These are phyloP conservation scores for Myathropa florea DNA, from an alignment of 2,888 invertebrate species.

Conservation along the genomic window DNA sequence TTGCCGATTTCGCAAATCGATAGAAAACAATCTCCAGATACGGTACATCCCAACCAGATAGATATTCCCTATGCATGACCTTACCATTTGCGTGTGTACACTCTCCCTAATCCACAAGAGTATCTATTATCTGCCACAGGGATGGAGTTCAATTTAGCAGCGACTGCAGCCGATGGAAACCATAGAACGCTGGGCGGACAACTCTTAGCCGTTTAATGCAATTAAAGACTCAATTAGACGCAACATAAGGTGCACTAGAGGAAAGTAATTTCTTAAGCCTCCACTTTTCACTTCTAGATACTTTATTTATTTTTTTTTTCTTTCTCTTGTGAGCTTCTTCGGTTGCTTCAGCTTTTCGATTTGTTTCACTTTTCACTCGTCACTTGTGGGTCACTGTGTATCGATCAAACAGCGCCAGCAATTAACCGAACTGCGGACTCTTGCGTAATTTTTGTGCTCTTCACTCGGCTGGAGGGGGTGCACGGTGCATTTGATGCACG, in stretches of 20 bases:
- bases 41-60: neutral
- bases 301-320: neutral
- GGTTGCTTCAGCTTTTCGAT: slow-evolving; percentile 13
- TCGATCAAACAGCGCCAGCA: slow-evolving; percentile 53
- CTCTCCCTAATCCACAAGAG: neutral
- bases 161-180: slow-evolving; percentile 10
- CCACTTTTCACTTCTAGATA: slow-evolving; percentile 24
- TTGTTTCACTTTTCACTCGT: slow-evolving; percentile 25
- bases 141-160: neutral
- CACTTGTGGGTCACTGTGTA: slow-evolving; percentile 14
- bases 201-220: slow-evolving; percentile 22
- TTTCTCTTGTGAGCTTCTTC: neutral
- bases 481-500: slow-evolving; percentile 4
- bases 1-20: neutral
- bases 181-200: neutral
- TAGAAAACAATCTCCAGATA: neutral
- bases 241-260: neutral
- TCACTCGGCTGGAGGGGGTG: neutral
- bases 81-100: neutral
- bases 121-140: neutral
- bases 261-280: slow-evolving; percentile 6
- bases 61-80: neutral
- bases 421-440: neutral
- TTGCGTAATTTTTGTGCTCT: neutral
- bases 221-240: slow-evolving; percentile 30